Evolutionary conservation across 2,888 invertebrate species (phyloP).

Genomic region (Andrena flavipes): DNA sequence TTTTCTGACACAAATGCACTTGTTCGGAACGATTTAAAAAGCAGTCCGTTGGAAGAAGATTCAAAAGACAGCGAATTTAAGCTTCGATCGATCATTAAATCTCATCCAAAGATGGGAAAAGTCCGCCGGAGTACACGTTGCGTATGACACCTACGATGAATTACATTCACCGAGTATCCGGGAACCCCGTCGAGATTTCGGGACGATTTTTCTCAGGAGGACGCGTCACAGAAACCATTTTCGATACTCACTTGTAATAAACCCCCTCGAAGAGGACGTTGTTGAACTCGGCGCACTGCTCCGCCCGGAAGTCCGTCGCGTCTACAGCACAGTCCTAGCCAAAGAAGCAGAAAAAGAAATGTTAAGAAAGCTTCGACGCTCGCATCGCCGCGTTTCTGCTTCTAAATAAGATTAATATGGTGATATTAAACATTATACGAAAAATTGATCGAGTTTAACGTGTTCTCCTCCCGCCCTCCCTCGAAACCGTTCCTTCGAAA

Average conservation of each 20-base stretch:
- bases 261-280: constrained; percentile 92
- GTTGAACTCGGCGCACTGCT: constrained; percentile 96
- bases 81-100: constrained; percentile 46
- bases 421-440: too few relatives aligned
- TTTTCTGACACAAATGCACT: too few relatives aligned
- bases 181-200: constrained; percentile 11
- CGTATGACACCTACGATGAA: constrained; percentile 41
- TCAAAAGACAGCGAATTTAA: constrained; percentile 30
- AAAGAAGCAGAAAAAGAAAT: constrained; percentile 2
- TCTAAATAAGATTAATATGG: not conserved
- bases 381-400: too few relatives aligned
- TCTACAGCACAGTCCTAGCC: constrained; percentile 92
- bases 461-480: too few relatives aligned
- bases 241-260: constrained; percentile 90
- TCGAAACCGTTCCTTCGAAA: too few relatives aligned
- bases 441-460: too few relatives aligned
- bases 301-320: constrained; percentile 92
- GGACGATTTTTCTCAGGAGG: not conserved
- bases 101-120: constrained; percentile 2
- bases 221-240: not conserved
- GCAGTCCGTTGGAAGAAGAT: not conserved
- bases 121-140: not conserved
- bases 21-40: not conserved
- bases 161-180: constrained; percentile 34
- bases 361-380: not conserved